Percentiles rank a stretch among this genome's conserved stretches.
Conservation (phyloP, 2,797 vertebrate genomes). For the Antennarius maculatus region DNA sequence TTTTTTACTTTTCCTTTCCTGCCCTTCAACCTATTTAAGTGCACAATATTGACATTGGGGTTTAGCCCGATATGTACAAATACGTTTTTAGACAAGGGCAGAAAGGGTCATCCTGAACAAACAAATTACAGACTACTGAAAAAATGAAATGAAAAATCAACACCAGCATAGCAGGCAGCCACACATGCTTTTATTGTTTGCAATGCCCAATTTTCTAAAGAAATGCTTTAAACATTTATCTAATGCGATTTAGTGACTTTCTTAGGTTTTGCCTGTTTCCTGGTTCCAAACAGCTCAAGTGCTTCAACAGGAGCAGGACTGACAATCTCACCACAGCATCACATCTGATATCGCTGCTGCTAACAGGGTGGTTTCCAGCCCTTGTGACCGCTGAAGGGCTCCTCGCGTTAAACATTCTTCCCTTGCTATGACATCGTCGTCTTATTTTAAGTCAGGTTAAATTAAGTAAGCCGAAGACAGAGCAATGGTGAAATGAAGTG, state of each 20-base stretch:
- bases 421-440: background rate
- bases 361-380: slow-evolving; percentile 39
- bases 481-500: slow-evolving; percentile 8
- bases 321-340: slow-evolving; percentile 33
- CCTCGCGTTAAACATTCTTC: slow-evolving; percentile 34
- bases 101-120: background rate
- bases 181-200: background rate
- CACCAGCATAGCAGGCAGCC: background rate
- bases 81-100: background rate
- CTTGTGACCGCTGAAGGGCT: slow-evolving; percentile 15
- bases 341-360: slow-evolving; percentile 27
- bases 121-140: background rate
- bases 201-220: background rate
- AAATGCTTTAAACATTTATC: slow-evolving; percentile 24
- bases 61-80: background rate
- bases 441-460: slow-evolving; percentile 12
- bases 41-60: background rate
- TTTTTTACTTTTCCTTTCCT: background rate
- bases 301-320: slow-evolving; percentile 5
- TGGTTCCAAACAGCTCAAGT: too few relatives aligned
- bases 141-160: background rate
- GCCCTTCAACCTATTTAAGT: background rate
- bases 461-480: background rate
- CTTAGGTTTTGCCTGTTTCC: background rate
- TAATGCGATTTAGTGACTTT: background rate